Base-by-base conservation (phyloP, 2,113 vertebrate species). In the Hemiprocne comata region DNA sequence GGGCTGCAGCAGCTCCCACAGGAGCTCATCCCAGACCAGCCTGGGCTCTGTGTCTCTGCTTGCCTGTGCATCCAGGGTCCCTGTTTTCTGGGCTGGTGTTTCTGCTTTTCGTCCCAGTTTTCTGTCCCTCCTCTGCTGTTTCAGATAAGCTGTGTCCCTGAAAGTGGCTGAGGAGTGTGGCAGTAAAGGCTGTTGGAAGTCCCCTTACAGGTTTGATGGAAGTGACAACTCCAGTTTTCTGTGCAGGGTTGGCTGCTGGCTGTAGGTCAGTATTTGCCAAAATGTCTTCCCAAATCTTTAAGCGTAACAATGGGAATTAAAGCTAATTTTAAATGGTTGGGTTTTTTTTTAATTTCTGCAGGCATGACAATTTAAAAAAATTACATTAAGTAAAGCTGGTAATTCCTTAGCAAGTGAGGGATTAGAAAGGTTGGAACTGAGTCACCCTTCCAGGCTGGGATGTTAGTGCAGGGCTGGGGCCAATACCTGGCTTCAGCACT, bases 391-490 rank as follows among this genome's bases (percentile, higher is more conserved):
- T 61, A 62, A 81, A 81, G 18, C 17, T 60, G 28, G 5, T 58
- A 23, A 74, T 85, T 92, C 28, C 23, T 12, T 42, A 82, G 17
- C 34, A 69, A 53, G 17, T 24, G 6, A 17, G 19, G 17, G 9
- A 15, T 79, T 69, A 8, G 38, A 55, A 65, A 16, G 21, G 6
- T 74, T 69, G 62, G 53, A 29, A 26, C 17, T 28, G 61, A 81
- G 28, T 17, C 29, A 10, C 16, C 14, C 26, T 19, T 48, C 23
- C 28, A 7, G 46, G 3, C 17, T 7, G 46, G 58, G 38, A 13
- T 17, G 17, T 3, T 2, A 23, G 19, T 0, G 0, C 60, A 13
- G 33, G 40, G 14, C 54, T 76, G 50, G 50, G 50, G 23, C 50
- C 21, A 11, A 21, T 23, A 20, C 48, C 48, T 50, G 48, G 19